Evolutionary conservation across 2,888 invertebrate species (phyloP).

Genomic region (Villa cingulata): DNA sequence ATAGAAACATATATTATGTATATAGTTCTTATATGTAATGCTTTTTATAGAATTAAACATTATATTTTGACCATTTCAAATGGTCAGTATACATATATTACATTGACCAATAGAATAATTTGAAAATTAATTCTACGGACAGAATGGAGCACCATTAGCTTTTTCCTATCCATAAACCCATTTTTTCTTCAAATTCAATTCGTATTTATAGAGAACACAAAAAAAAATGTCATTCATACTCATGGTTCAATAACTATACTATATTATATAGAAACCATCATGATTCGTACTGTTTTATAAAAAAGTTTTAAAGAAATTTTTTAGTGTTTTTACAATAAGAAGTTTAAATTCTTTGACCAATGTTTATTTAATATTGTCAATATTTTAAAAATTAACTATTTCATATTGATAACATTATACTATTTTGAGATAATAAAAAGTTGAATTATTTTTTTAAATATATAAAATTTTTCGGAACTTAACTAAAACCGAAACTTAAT

Average conservation of each 20-base stretch:
- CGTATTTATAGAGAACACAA: background rate
- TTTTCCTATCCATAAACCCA: background rate
- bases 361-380: too few relatives aligned
- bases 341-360: too few relatives aligned
- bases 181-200: background rate
- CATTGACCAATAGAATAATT: constrained; percentile 13
- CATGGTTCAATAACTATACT: background rate
- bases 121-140: background rate
- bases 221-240: background rate
- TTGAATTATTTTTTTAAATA: too few relatives aligned
- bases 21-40: background rate
- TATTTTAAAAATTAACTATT: too few relatives aligned
- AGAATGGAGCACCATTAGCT: background rate
- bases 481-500: too few relatives aligned
- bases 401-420: too few relatives aligned
- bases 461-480: too few relatives aligned
- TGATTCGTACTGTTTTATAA: too few relatives aligned
- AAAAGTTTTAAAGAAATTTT: too few relatives aligned
- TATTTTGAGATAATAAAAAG: too few relatives aligned
- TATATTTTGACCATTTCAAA: constrained; percentile 1
- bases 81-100: constrained; percentile 7
- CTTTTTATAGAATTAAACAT: background rate
- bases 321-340: too few relatives aligned
- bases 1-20: background rate
- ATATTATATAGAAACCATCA: too few relatives aligned